Evolutionary conservation across 1,140 invertebrate species (phyloP).

Genomic region (Aphidius ervi): DNA sequence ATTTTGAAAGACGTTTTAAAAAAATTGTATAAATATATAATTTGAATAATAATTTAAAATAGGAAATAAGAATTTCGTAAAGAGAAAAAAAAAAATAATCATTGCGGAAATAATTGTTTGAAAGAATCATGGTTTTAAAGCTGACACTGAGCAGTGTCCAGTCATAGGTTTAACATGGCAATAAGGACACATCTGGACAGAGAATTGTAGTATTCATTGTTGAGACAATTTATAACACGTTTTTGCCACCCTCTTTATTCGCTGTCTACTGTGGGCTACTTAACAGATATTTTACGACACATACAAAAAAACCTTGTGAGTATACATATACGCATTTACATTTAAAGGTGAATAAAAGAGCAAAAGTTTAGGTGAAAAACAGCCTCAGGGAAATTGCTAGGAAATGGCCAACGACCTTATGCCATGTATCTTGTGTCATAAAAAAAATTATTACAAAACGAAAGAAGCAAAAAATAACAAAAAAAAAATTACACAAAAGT

Average conservation of each 20-base stretch:
- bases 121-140: background rate
- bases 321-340: background rate
- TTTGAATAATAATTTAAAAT: too few relatives aligned
- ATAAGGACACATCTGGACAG: constrained; percentile 42
- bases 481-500: background rate
- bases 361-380: constrained; percentile 47
- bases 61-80: background rate
- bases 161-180: constrained; percentile 23
- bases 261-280: constrained; percentile 35
- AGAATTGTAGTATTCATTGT: constrained; percentile 34
- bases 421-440: constrained; percentile 14
- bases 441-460: constrained; percentile 19
- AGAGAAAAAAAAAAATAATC: background rate
- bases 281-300: constrained; percentile 42
- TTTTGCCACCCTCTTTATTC: constrained; percentile 22
- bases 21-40: too few relatives aligned
- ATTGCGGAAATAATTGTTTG: background rate
- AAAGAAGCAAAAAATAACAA: background rate
- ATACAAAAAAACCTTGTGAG: constrained; percentile 16
- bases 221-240: constrained; percentile 41
- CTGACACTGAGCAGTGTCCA: constrained; percentile 27
- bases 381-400: constrained; percentile 47
- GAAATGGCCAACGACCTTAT: constrained; percentile 33
- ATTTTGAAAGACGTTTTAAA: too few relatives aligned
- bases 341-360: constrained; percentile 21